Base-by-base conservation (phyloP, 2,888 invertebrate genomes). In the Rhabditoides inermis region DNA sequence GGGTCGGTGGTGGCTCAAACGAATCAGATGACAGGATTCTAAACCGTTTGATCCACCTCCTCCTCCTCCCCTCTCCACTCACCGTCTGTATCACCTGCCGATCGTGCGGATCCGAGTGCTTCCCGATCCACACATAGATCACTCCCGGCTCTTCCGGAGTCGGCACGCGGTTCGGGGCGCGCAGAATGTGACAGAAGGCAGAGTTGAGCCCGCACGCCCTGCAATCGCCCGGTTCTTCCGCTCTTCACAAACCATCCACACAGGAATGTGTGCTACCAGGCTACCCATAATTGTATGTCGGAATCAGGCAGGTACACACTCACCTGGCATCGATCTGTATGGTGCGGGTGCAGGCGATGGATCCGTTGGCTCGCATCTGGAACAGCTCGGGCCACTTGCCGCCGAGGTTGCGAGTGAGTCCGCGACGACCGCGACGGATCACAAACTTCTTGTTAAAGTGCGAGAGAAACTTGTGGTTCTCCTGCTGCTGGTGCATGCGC, bases 401-500 rank as follows among this genome's bases (percentile, higher is more conserved):
- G 2, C 66, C 67, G 26, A 66, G 49, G 52, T 67, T 67, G 51
- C 25, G 76, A 68, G 49, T 71, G 61, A 46, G 70, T 68, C 56
- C 63, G 7, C 76, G 63, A 20, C 68, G 62, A 45, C 90, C 91
- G 58, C 85, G 85, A 63, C 87, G 87, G 55, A 98, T 91, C 37
- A 95, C 85, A 80, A 98, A 94, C 77, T 89, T 86, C 55, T 86
- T 81, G 73, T 90, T 88, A 79, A 98, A 98, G 78, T 98, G 95
- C 2, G 95, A 88, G 84, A 99, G 85, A 76, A 98, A 98, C 79
- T 91, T 95, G 60, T 92, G 84, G 78, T 91, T 94, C 79, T 98
- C 98, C 79, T 98, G 95, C 77, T 98, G 98, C 78, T 94, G 95
- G 77, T 94, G 90, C 15, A 91, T 94, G 46, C 94, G 82, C 2